Evolutionary conservation across 2,113 vertebrate genomes (phyloP).

Genomic region (Podarcis cretensis): DNA sequence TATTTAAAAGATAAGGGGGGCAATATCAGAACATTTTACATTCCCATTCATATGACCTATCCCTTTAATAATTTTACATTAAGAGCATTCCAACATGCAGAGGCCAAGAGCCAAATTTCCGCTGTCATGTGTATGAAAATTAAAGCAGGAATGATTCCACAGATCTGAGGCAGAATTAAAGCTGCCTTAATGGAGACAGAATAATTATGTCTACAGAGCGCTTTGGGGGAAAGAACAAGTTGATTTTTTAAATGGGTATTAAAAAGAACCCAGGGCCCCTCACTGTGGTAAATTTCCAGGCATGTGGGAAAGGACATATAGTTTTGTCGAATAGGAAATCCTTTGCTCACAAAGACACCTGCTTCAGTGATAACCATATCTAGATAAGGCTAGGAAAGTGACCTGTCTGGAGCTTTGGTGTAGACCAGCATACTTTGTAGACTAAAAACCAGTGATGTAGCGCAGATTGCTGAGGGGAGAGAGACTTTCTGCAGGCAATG

Average conservation of each 20-base stretch:
- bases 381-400: background rate
- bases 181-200: slow-evolving; percentile 21
- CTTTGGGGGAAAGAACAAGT: slow-evolving; percentile 7
- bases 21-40: slow-evolving; percentile 66
- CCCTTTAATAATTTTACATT: slow-evolving; percentile 66
- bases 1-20: slow-evolving; percentile 77
- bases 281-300: background rate
- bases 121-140: slow-evolving; percentile 31
- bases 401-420: background rate
- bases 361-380: background rate
- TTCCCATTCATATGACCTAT: slow-evolving; percentile 72
- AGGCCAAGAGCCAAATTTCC: slow-evolving; percentile 38
- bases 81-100: slow-evolving; percentile 65
- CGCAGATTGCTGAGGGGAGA: too few species aligned
- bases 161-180: slow-evolving; percentile 25
- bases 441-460: too few species aligned
- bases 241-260: slow-evolving; percentile 15
- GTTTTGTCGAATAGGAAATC: background rate
- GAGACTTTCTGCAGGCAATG: too few species aligned
- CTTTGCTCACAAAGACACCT: background rate
- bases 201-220: slow-evolving; percentile 6
- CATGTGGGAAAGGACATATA: background rate
- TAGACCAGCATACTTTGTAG: too few species aligned
- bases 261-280: background rate
- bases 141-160: slow-evolving; percentile 34